A percentile compares a stretch with the other conserved stretches of the same genome.
These are phyloP conservation scores for Prosapia bicincta DNA, from an alignment of 2,888 invertebrate genomes.

Conservation along the genomic window DNA sequence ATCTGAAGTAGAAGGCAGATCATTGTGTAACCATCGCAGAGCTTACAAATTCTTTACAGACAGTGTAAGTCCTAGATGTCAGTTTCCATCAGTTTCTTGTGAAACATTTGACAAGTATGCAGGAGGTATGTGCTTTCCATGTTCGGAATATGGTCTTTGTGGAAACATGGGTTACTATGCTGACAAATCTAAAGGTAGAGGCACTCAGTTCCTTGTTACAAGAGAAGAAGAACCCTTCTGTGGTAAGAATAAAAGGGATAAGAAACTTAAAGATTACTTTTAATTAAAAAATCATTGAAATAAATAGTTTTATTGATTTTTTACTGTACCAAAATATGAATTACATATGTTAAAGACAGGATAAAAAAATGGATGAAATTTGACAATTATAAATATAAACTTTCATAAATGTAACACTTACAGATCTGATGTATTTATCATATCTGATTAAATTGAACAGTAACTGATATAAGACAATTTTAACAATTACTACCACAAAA, in stretches of 20 bases:
- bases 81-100: conserved; percentile 89
- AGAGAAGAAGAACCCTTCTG: conserved; percentile 91
- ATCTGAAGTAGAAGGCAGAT: conserved; percentile 78
- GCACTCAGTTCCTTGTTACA: conserved; percentile 84
- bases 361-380: too few species aligned
- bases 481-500: too few species aligned
- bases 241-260: conserved; percentile 51
- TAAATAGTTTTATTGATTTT: too few species aligned
- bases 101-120: conserved; percentile 79
- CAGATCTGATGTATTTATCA: too few species aligned
- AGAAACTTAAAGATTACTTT: not conserved
- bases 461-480: too few species aligned
- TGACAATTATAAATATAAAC: too few species aligned
- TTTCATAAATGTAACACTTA: too few species aligned
- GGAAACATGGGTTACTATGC: conserved; percentile 95
- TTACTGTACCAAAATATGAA: too few species aligned
- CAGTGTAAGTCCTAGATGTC: conserved; percentile 85
- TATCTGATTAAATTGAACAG: too few species aligned
- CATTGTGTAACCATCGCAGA: conserved; percentile 87
- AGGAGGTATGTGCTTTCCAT: conserved; percentile 72
- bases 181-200: conserved; percentile 75
- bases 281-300: too few species aligned
- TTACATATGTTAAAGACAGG: too few species aligned
- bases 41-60: conserved; percentile 95
- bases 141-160: conserved; percentile 57